A percentile compares a stretch with the other conserved stretches of the same genome.
These are phyloP conservation scores for Betta splendens DNA, from an alignment of 2,797 vertebrate genomes.

Conservation along the genomic window DNA sequence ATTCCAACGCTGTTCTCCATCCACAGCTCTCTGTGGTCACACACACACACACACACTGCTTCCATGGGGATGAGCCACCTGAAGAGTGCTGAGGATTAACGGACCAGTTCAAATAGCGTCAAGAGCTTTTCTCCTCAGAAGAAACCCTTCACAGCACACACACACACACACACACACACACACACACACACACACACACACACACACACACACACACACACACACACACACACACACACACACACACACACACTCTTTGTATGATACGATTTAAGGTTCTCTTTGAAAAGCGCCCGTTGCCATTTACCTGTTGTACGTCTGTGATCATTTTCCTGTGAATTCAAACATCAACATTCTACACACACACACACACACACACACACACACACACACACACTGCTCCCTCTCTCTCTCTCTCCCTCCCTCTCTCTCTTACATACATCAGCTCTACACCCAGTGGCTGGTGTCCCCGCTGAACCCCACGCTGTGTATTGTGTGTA, in stretches of 20 bases:
- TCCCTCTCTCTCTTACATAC: slow-evolving; percentile 24
- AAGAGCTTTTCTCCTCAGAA: slow-evolving; percentile 51
- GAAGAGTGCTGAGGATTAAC: slow-evolving; percentile 76
- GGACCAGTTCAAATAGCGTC: slow-evolving; percentile 72
- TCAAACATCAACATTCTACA: slow-evolving; percentile 25
- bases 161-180: neutral
- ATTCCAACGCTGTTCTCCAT: slow-evolving; percentile 30
- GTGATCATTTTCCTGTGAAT: slow-evolving; percentile 13
- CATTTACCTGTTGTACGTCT: neutral
- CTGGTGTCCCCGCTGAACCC: slow-evolving; percentile 64
- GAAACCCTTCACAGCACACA: slow-evolving; percentile 13
- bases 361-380: no score
- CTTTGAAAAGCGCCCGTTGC: slow-evolving; percentile 7
- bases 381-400: no score
- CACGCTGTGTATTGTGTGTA: slow-evolving; percentile 63
- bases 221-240: slow-evolving; percentile 14
- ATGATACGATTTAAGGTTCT: slow-evolving; percentile 39
- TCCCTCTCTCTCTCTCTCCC: neutral
- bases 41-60: slow-evolving; percentile 46
- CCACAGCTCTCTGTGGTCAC: slow-evolving; percentile 36
- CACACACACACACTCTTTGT: no score
- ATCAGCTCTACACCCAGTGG: slow-evolving; percentile 51
- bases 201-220: slow-evolving; percentile 1
- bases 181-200: slow-evolving; percentile 13
- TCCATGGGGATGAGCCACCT: slow-evolving; percentile 77